Evolutionary conservation across 2,113 vertebrate genomes (phyloP).

Genomic region (Leptocoma aspasia): DNA sequence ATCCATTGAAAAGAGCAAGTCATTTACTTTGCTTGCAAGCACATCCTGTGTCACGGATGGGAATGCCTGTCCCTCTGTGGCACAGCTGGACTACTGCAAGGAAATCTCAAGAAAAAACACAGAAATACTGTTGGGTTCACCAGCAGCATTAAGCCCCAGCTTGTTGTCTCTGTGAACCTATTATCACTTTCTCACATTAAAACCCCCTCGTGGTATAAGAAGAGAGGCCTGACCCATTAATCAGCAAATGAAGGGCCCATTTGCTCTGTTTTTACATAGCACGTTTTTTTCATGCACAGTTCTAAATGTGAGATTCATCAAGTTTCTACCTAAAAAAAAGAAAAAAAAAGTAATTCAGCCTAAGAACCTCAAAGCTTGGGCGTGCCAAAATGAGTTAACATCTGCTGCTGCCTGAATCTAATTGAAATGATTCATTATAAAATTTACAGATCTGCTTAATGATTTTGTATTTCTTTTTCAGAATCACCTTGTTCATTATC

Average conservation of each 20-base stretch:
- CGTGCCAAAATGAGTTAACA: conserved; percentile 62
- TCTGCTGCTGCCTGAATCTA: conserved; percentile 71
- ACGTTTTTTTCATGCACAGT: not conserved
- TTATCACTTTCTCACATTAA: conserved; percentile 54
- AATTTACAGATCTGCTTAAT: conserved; percentile 72
- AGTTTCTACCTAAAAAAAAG: conserved; percentile 7
- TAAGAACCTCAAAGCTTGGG: conserved; percentile 52
- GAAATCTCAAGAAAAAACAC: not conserved
- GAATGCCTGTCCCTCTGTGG: not conserved
- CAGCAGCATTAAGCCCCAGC: not conserved
- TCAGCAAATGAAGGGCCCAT: conserved; percentile 49
- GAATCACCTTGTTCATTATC: conserved; percentile 63
- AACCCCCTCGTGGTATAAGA: not conserved
- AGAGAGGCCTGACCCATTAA: conserved; percentile 45
- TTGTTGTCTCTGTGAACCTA: conserved; percentile 24
- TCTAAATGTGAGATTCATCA: conserved; percentile 50
- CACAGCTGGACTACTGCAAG: not conserved
- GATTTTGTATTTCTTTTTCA: conserved; percentile 71
- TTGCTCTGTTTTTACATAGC: conserved; percentile 52
- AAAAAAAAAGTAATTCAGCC: not conserved
- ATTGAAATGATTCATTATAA: conserved; percentile 77
- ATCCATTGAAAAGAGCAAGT: not conserved
- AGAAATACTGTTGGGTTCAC: not conserved
- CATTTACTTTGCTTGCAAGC: not conserved
- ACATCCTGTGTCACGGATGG: not conserved